Conservation (phyloP, 2,797 vertebrate genomes). For the Hoplostethus atlanticus region DNA sequence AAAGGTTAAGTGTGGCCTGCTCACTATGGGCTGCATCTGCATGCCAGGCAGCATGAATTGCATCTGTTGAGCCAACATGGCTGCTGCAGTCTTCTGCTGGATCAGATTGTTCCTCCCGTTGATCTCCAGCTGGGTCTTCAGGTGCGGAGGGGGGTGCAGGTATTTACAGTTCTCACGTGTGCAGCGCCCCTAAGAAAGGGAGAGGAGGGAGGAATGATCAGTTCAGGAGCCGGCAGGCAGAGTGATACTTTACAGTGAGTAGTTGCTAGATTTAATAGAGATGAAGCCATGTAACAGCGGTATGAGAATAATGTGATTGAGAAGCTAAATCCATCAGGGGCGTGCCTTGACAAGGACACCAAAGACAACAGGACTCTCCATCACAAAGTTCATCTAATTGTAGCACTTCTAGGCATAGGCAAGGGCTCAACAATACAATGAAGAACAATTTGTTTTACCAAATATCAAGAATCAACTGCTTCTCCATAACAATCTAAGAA, state of each 20-base stretch:
- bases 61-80: slow-evolving; percentile 99
- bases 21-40: slow-evolving; percentile 95
- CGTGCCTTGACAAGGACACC: slow-evolving; percentile 31
- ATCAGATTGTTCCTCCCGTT: slow-evolving; percentile 99
- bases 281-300: not conserved
- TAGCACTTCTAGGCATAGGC: not conserved
- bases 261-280: slow-evolving; percentile 29
- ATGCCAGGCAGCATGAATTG: slow-evolving; percentile 96
- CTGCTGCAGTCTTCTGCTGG: slow-evolving; percentile 96
- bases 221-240: slow-evolving; percentile 3
- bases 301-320: slow-evolving; percentile 36
- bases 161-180: slow-evolving; percentile 98
- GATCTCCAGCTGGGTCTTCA: slow-evolving; percentile 98
- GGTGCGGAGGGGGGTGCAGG: slow-evolving; percentile 96
- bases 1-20: slow-evolving; percentile 53
- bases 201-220: slow-evolving; percentile 16
- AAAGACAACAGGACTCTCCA: slow-evolving; percentile 18
- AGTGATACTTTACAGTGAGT: slow-evolving; percentile 23
- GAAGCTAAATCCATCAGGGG: slow-evolving; percentile 34
- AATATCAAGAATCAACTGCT: slow-evolving; percentile 14
- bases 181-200: slow-evolving; percentile 90
- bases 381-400: slow-evolving; percentile 10
- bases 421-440: slow-evolving; percentile 2
- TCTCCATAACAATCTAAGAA: slow-evolving; percentile 20
- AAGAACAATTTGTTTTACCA: slow-evolving; percentile 33